A percentile compares a stretch with the other conserved stretches of the same genome.
These are phyloP conservation scores for Caiman crocodilus DNA, from an alignment of 2,797 vertebrate species.

Conservation along the genomic window DNA sequence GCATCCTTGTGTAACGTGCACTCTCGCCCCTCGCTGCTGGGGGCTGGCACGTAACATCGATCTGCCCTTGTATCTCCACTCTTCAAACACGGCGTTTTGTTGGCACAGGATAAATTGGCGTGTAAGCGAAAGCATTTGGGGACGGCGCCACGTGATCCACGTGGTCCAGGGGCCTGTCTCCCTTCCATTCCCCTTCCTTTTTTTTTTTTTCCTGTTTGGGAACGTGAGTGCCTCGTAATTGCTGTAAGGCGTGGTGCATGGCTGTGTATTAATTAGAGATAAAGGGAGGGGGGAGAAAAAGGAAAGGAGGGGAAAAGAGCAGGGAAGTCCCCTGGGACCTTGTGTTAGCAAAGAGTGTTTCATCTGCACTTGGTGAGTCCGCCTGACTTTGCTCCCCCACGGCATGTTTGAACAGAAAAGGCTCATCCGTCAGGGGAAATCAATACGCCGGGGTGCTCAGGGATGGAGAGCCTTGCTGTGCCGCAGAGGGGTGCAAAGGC, in stretches of 20 bases:
- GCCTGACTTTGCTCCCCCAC: not conserved
- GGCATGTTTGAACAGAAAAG: not conserved
- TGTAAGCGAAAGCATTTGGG: constrained; percentile 8
- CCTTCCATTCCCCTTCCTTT: not conserved
- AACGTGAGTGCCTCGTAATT: constrained; percentile 18
- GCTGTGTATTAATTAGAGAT: constrained; percentile 19
- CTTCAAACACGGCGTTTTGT: not conserved
- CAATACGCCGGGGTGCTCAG: not conserved
- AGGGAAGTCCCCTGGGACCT: not conserved
- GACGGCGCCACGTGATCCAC: not conserved
- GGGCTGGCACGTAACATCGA: not conserved
- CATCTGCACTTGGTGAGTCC: not conserved
- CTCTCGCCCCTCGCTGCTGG: not conserved
- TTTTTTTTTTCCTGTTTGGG: not conserved
- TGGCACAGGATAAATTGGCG: not conserved
- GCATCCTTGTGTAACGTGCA: not conserved
- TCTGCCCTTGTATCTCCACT: constrained; percentile 6
- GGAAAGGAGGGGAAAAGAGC: not conserved
- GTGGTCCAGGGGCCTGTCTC: too few relatives aligned
- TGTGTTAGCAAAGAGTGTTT: not conserved
- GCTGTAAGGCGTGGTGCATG: not conserved
- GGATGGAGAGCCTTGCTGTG: not conserved
- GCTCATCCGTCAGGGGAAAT: not conserved
- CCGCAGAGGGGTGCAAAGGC: not conserved
- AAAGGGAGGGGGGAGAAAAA: not conserved